Percentiles rank a stretch among this genome's conserved stretches.
These are phyloP conservation scores for Adineta ricciae DNA, from an alignment of 2,888 invertebrate species.

Conservation along the genomic window DNA sequence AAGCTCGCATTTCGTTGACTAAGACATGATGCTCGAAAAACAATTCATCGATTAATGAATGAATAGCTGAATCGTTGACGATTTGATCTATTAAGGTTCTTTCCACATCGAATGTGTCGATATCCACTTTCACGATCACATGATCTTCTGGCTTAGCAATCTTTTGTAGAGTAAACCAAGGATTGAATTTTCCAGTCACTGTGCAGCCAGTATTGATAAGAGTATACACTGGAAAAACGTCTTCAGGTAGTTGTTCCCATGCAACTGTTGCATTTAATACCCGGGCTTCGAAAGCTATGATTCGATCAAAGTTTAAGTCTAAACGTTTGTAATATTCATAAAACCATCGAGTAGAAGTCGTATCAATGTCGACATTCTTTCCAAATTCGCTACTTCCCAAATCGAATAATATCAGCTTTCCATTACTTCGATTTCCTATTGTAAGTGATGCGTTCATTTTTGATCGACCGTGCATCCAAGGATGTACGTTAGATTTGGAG, in stretches of 20 bases:
- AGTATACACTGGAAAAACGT: background rate
- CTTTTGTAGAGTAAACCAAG: background rate
- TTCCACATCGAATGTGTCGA: background rate
- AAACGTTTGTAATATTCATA: background rate
- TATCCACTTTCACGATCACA: background rate
- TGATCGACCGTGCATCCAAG: no score
- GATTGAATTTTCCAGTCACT: background rate
- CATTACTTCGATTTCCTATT: background rate
- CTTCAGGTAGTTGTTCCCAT: background rate
- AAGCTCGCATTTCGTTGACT: background rate
- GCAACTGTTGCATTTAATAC: background rate
- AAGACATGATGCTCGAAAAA: background rate
- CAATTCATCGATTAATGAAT: background rate
- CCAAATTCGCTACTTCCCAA: background rate
- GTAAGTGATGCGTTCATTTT: no score
- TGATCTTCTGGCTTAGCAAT: background rate
- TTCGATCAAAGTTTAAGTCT: background rate
- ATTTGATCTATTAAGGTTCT: background rate
- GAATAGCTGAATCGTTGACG: background rate
- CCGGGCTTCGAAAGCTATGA: background rate
- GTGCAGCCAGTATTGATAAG: background rate
- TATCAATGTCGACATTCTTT: background rate
- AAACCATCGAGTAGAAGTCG: background rate
- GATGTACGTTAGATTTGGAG: no score
- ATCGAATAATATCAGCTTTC: background rate